Conservation (phyloP, 2,113 vertebrate species). For the Leptocoma aspasia region DNA sequence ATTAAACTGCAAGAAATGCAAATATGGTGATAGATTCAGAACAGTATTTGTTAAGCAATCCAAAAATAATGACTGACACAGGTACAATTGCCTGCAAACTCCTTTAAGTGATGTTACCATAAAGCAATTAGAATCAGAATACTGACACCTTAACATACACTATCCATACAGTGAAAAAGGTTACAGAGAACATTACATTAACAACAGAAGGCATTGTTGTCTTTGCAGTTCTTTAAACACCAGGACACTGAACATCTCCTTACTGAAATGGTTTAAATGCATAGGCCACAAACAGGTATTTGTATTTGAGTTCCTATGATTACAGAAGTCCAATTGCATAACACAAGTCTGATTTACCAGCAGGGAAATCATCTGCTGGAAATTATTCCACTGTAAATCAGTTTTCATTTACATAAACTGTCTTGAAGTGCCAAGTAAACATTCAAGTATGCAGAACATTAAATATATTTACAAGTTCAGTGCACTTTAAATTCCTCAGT, state of each 20-base stretch:
- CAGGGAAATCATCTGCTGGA: background rate
- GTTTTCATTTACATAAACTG: slow-evolving; percentile 34
- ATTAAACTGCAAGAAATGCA: slow-evolving; percentile 10
- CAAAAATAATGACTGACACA: background rate
- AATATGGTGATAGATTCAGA: background rate
- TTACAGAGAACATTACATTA: background rate
- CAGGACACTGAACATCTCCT: background rate
- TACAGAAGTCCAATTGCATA: slow-evolving; percentile 39
- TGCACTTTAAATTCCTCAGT: slow-evolving; percentile 57
- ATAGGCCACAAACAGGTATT: slow-evolving; percentile 35
- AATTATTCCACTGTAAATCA: slow-evolving; percentile 28
- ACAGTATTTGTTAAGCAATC: background rate
- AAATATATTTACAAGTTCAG: slow-evolving; percentile 51
- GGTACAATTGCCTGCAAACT: background rate
- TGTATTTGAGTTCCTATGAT: slow-evolving; percentile 6
- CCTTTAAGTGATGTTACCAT: background rate
- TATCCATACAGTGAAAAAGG: background rate
- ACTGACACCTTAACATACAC: background rate
- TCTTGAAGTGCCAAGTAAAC: slow-evolving; percentile 48
- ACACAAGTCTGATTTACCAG: slow-evolving; percentile 32
- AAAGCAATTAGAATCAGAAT: background rate
- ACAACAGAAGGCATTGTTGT: background rate
- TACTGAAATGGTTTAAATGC: slow-evolving; percentile 40
- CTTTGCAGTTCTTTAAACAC: background rate
- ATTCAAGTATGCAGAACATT: slow-evolving; percentile 5